Evolutionary conservation across 2,113 vertebrate species (phyloP), one percentile per base, ranked within the genome.

Genomic region (Crotophaga sulcirostris): DNA sequence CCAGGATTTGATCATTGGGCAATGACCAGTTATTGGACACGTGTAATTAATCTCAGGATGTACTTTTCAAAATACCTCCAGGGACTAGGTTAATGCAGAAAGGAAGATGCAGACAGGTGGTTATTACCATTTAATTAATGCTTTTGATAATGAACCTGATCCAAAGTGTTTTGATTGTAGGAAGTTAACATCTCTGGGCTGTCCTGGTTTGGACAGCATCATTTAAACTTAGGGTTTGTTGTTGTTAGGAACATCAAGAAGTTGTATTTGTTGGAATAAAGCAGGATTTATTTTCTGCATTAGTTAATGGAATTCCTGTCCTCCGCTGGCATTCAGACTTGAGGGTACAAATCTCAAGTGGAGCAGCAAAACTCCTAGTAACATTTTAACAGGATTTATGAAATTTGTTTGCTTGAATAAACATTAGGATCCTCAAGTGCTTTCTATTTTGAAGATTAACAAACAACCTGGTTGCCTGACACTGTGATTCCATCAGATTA

Each of bases 301-400:
- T 94, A 92, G 83, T 87, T 93, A 89, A 77, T 76, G 45, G 77
- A 23, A 73, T 96, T 93, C 93, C 92, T 92, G 69, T 75, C 80
- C 80, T 84, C 79, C 40, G 68, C 51, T 72, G 54, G 47, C 55
- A 1, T 77, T 89, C 47, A 15, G 18, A 75, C 91, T 90, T 38
- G 79, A 95, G 90, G 85, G 91, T 93, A 89, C 18, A 29, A 59
- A 91, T 90, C 92, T 86, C 83, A 95, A 86, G 54, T 0, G 47
- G 78, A 94, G 80, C 94, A 96, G 88, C 60, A 78, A 87, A 92
- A 70, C 86, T 58, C 81, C 25, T 82, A 33, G 92, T 96, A 94
- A 96, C 87, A 93, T 80, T 96, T 97, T 95, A 97, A 96, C 96
- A 87, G 89, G 89, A 78, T 84, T 89, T 96, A 87, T 94, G 62